phyloP scores from a whole-genome alignment of 1,140 invertebrate genomes.

The Ips nitidus region DNA sequence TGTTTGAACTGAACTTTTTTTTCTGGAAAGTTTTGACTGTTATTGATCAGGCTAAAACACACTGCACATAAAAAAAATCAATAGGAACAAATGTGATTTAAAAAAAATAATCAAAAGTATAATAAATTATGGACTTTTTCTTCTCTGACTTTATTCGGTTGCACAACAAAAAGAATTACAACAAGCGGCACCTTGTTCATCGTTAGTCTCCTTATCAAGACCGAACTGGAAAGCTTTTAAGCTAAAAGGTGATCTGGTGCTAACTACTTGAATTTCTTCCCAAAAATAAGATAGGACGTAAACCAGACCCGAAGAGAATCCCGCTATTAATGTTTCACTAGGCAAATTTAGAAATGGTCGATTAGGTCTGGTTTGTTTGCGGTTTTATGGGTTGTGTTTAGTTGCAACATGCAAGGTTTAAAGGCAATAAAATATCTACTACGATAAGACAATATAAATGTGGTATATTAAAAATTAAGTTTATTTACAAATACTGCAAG shows the following conservation, averaged over 20 bases:
- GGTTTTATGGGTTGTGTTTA: not conserved
- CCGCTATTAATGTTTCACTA: slow-evolving; percentile 42
- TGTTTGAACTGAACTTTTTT: no score
- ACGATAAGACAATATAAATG: no score
- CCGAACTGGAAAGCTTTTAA: slow-evolving; percentile 51
- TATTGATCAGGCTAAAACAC: no score
- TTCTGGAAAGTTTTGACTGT: no score
- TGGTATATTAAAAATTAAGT: no score
- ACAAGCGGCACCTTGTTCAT: not conserved
- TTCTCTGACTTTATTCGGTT: not conserved
- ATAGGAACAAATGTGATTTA: no score
- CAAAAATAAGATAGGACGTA: slow-evolving; percentile 37
- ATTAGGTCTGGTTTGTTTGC: slow-evolving; percentile 10
- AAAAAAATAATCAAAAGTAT: no score
- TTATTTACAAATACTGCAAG: no score
- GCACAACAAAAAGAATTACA: not conserved
- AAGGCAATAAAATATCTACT: no score
- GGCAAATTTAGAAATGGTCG: slow-evolving; percentile 36
- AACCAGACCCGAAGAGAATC: slow-evolving; percentile 40
- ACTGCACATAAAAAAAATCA: no score
- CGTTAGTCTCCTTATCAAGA: slow-evolving; percentile 37
- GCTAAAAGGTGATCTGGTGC: slow-evolving; percentile 55
- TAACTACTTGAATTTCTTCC: slow-evolving; percentile 52
- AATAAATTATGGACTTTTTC: no score
- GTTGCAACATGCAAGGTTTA: no score